Evolutionary conservation across 1,140 invertebrate species (phyloP).

Genomic region (Dermatophagoides farinae): DNA sequence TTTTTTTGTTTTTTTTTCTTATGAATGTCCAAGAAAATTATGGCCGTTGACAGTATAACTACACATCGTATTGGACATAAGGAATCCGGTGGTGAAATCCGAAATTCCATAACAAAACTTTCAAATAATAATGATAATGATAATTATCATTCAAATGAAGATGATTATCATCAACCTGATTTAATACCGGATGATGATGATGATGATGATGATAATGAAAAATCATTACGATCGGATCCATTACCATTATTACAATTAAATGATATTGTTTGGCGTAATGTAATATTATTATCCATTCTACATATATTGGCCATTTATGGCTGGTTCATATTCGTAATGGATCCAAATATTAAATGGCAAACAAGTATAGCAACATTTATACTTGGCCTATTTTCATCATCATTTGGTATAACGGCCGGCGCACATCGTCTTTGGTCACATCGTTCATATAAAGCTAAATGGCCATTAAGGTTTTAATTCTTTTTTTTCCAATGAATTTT

Average conservation of each 20-base stretch:
- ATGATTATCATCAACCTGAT: too few relatives aligned
- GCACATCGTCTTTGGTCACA: constrained; percentile 48
- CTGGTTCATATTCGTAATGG: constrained; percentile 48
- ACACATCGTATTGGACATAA: too few relatives aligned
- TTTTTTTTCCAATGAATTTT: constrained; percentile 50
- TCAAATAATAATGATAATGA: too few relatives aligned
- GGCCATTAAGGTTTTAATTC: constrained; percentile 41
- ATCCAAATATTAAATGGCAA: constrained; percentile 41
- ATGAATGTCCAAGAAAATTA: too few relatives aligned
- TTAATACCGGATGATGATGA: too few relatives aligned
- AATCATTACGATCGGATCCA: not conserved
- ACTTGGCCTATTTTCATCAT: constrained; percentile 12
- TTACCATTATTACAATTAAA: not conserved
- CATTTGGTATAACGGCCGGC: constrained; percentile 55
- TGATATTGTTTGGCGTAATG: constrained; percentile 24
- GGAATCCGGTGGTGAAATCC: too few relatives aligned
- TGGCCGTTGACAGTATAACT: too few relatives aligned
- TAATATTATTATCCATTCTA: constrained; percentile 55
- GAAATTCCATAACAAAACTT: too few relatives aligned
- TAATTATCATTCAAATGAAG: too few relatives aligned
- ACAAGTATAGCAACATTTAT: constrained; percentile 36
- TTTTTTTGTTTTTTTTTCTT: too few relatives aligned
- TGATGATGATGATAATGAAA: not conserved
- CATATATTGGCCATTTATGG: constrained; percentile 69
- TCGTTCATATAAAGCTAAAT: constrained; percentile 33